Conservation (phyloP, 2,113 vertebrate species). For the Physeter macrocephalus region DNA sequence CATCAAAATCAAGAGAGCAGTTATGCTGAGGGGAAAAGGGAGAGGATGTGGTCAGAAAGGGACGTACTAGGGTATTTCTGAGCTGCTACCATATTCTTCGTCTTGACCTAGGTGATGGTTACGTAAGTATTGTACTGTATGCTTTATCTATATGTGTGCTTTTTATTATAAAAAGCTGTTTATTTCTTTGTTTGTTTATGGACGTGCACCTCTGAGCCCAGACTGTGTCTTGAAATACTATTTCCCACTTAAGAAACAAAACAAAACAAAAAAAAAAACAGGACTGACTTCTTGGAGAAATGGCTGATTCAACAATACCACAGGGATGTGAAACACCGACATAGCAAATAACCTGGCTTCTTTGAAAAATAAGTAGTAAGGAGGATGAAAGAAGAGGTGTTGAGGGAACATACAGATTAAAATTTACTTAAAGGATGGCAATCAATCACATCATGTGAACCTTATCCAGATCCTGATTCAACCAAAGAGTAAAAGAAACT, state of each 20-base stretch:
- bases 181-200: neutral
- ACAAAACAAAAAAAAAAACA: neutral
- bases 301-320: neutral
- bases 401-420: neutral
- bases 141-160: neutral
- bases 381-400: neutral
- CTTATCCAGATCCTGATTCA: neutral
- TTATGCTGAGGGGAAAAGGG: neutral
- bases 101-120: neutral
- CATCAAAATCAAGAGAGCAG: neutral
- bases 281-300: neutral
- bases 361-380: neutral
- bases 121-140: neutral
- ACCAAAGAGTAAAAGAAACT: neutral
- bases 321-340: neutral
- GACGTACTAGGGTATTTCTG: neutral
- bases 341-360: neutral
- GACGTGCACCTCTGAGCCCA: neutral
- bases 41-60: neutral
- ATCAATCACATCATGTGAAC: neutral
- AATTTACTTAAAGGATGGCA: neutral
- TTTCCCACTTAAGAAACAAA: neutral
- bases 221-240: neutral
- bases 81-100: neutral
- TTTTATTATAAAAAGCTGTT: slow-evolving; percentile 2